Evolutionary conservation across 1,140 invertebrate species (phyloP).

Genomic region (Trichogramma pretiosum): DNA sequence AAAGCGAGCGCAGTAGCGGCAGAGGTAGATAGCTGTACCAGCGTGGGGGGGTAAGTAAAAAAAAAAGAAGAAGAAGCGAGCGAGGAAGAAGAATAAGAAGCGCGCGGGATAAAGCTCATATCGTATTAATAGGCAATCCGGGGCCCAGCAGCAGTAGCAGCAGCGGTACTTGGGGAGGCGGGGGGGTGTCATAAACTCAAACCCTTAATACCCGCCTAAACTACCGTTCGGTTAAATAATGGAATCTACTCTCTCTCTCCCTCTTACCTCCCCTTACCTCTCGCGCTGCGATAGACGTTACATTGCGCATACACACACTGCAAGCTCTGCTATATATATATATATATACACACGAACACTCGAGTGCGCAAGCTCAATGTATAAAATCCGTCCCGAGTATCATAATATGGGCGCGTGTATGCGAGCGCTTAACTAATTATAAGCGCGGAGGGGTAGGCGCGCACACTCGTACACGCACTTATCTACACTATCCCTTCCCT

Average conservation of each 20-base stretch:
- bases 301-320: background rate
- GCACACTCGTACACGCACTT: background rate
- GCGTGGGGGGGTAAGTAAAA: constrained; percentile 2
- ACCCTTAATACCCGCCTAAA: constrained; percentile 48
- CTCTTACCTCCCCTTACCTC: constrained; percentile 19
- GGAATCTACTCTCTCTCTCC: constrained; percentile 38
- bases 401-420: constrained; percentile 4
- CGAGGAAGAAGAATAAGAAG: constrained; percentile 24
- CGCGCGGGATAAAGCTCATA: constrained; percentile 40
- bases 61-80: constrained; percentile 9
- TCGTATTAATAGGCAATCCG: constrained; percentile 50
- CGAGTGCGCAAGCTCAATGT: background rate
- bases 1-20: too few relatives aligned
- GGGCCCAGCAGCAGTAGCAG: constrained; percentile 38
- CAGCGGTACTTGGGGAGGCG: too few relatives aligned
- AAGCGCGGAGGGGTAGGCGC: constrained; percentile 1
- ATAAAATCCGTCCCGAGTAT: background rate
- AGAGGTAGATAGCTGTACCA: too few relatives aligned
- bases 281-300: background rate
- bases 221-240: constrained; percentile 49
- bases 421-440: constrained; percentile 15
- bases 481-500: too few relatives aligned
- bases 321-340: too few relatives aligned
- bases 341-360: too few relatives aligned
- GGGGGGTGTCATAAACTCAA: constrained; percentile 48